Percentiles rank a stretch among this genome's conserved stretches.
These are phyloP conservation scores for Macquaria ambigua DNA, from an alignment of 2,113 vertebrate genomes.

Conservation along the genomic window DNA sequence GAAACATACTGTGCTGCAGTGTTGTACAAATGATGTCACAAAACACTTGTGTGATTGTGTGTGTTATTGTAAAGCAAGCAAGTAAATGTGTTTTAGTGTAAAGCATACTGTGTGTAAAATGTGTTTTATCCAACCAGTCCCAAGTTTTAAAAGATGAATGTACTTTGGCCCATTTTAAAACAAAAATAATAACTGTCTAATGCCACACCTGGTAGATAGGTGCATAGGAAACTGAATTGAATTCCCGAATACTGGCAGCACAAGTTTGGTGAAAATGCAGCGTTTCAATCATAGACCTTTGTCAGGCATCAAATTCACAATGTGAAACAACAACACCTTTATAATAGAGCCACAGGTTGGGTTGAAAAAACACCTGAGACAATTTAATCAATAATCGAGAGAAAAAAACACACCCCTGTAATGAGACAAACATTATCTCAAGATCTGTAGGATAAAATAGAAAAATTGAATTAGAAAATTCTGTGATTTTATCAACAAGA, in stretches of 20 bases:
- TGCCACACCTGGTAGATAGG: not conserved
- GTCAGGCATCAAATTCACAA: not conserved
- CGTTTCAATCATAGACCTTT: too few relatives aligned
- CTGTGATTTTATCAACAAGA: not conserved
- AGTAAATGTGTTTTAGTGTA: too few relatives aligned
- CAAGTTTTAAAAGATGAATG: not conserved
- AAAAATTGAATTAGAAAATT: not conserved
- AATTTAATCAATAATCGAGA: not conserved
- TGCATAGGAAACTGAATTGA: not conserved
- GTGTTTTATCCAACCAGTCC: too few relatives aligned
- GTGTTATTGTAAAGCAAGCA: too few relatives aligned
- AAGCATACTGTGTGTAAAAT: too few relatives aligned
- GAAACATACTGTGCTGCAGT: not conserved
- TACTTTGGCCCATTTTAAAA: too few relatives aligned
- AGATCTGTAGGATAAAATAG: not conserved
- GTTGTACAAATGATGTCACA: not conserved
- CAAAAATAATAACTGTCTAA: not conserved
- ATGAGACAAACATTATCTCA: not conserved
- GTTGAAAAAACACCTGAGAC: not conserved
- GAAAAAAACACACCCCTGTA: not conserved
- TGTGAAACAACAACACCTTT: not conserved
- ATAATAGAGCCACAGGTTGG: not conserved
- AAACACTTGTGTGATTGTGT: too few relatives aligned
- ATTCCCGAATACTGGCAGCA: not conserved
- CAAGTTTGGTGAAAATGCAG: not conserved